Evolutionary conservation across 1,140 invertebrate species (phyloP), one percentile per base, ranked within the genome.

Genomic region (Andrena cerasifolii): DNA sequence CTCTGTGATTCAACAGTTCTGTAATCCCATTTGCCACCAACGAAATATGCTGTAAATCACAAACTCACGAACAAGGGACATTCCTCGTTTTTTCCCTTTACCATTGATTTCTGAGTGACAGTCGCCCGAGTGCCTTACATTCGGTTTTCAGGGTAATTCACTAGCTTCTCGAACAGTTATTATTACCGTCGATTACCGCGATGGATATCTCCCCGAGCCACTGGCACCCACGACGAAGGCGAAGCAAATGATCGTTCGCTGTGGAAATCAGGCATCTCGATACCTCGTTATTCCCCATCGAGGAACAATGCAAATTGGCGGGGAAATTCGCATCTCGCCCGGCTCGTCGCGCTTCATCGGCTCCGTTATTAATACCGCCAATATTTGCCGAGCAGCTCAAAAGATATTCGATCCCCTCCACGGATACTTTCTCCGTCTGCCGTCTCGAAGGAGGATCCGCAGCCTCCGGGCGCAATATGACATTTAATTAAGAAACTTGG

Each of bases 401-500:
- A 68, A 28, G 73, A 76, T 76, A 53, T 49, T 45, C 73, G 51
- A 56, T 67, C 16, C 51, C 51, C 0, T 26, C 3, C 16, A 31
- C 43, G 24, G 8, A 31, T 31, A 28, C 3, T 31, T 62, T 65
- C 59, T 53, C 31, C 26, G 31, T 24, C 31, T 21, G 36, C 4
- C 26, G 45, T 3, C 10, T 18, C 26, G 31, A 75, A 45, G 63
- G 43, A 59, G 45, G 14, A 53, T 43, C 26, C 49, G 24, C 45
- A 28, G 66, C 85, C 87, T 65, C 61, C 47, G 82, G 90, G 87
- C 84, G 59, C 74, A 87, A 89, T 92, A 92, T 90, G 91, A 93
- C 91, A 93, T 92, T 91, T 91, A 92, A 93, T 93, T 92, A 92
- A 91, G 88, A 89, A 89, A 86, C 84, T 88, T 85, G 82, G 84